These are phyloP conservation scores for Paedocypris micromegethes DNA, from an alignment of 2,797 vertebrate genomes.

Conservation along the genomic window DNA sequence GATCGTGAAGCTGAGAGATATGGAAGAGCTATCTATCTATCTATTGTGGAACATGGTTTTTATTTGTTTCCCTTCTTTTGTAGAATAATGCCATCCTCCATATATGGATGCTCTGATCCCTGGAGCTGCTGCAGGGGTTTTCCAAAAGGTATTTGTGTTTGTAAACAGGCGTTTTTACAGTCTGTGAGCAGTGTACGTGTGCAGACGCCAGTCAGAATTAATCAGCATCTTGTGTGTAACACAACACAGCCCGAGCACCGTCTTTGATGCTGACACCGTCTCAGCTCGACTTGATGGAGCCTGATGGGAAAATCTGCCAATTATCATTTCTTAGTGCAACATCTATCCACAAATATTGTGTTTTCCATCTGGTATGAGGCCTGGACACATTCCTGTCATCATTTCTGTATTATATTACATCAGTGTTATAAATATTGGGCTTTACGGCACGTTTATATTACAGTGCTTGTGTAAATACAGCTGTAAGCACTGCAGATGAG, in stretches of 20 bases:
- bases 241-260: slow-evolving; percentile 46
- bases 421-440: not conserved
- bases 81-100: too few relatives aligned
- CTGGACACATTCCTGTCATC: not conserved
- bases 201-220: slow-evolving; percentile 27
- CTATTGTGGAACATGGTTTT: too few relatives aligned
- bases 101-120: not conserved
- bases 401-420: slow-evolving; percentile 22
- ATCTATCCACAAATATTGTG: slow-evolving; percentile 18
- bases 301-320: slow-evolving; percentile 36
- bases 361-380: slow-evolving; percentile 32
- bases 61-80: too few relatives aligned
- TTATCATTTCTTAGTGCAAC: slow-evolving; percentile 39
- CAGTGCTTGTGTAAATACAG: too few relatives aligned
- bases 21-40: too few relatives aligned
- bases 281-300: slow-evolving; percentile 45
- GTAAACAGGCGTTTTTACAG: slow-evolving; percentile 7
- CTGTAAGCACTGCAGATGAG: too few relatives aligned
- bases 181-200: not conserved
- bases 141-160: slow-evolving; percentile 8
- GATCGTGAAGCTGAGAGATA: too few relatives aligned
- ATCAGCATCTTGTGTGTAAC: slow-evolving; percentile 41
- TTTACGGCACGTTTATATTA: too few relatives aligned
- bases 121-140: slow-evolving; percentile 6
- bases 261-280: slow-evolving; percentile 52